Conservation (phyloP, 2,797 vertebrate species). For the Neosilurus mollespiculum region DNA sequence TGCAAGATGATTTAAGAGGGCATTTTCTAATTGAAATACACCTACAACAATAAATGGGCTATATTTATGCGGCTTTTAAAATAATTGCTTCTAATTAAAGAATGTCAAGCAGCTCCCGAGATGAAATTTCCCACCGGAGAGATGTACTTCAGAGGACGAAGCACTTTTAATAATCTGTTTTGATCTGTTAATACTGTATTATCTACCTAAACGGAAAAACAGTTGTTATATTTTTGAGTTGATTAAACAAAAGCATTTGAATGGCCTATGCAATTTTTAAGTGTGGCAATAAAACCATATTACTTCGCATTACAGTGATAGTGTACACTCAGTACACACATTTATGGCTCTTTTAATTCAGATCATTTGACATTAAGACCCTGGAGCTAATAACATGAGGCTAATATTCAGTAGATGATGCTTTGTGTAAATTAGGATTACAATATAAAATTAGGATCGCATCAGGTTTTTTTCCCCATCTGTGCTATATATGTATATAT, state of each 20-base stretch:
- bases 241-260: slow-evolving; percentile 27
- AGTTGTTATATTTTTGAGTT: slow-evolving; percentile 34
- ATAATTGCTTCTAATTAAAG: slow-evolving; percentile 64
- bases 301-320: not conserved
- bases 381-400: slow-evolving; percentile 13
- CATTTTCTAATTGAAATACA: slow-evolving; percentile 61
- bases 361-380: slow-evolving; percentile 10
- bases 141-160: slow-evolving; percentile 53
- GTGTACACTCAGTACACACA: not conserved
- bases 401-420: slow-evolving; percentile 6
- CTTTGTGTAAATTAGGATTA: slow-evolving; percentile 21
- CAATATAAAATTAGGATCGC: slow-evolving; percentile 21
- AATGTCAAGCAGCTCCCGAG: slow-evolving; percentile 58
- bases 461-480: not conserved
- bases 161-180: slow-evolving; percentile 57
- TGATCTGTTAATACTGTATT: slow-evolving; percentile 51
- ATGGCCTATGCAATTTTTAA: slow-evolving; percentile 16
- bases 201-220: slow-evolving; percentile 36
- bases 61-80: slow-evolving; percentile 59
- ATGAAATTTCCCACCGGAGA: slow-evolving; percentile 54
- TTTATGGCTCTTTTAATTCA: slow-evolving; percentile 15
- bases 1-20: slow-evolving; percentile 44
- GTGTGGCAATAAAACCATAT: slow-evolving; percentile 15
- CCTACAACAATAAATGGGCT: slow-evolving; percentile 60
- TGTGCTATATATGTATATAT: not conserved